Base-by-base conservation (phyloP, 2,797 vertebrate genomes). In the Onychomys leucogaster region DNA sequence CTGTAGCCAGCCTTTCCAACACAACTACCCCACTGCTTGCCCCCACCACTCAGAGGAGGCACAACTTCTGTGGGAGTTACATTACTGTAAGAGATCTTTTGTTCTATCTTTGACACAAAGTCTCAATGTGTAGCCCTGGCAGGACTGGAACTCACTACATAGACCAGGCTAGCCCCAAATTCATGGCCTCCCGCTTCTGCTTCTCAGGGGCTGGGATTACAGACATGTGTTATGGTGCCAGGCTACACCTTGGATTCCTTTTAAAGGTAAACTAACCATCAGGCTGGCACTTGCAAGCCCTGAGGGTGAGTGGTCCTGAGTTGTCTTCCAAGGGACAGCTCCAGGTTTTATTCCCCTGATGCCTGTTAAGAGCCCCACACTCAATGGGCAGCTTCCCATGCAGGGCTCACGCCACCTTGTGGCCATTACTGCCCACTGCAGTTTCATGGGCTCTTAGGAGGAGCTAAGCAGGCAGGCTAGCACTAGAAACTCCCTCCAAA, bases 341-440 rank as follows among this genome's bases (percentile, higher is more conserved):
- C 21, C 43, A 25, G 43, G 63, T n/a, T 86, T 86, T 69, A 86
- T 27, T 29, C 10, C 17, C 8, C 55, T 77, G 43, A 10, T 1
- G 12, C 65, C 41, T 2, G 10, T 46, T 23, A 7, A 10, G 17
- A 32, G 10, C 14, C 5, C 29, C 43, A 49, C 29, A 23, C 34
- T 10, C 55, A 83, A 5, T 7, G 67, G n/a, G 71, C 63, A 61
- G 5, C 57, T 13, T 81, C 83, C 19, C 25, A 34, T 6, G 63
- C 6, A 1, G 49, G 0, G 0, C 29, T 84, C 0, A 2, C 75
- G 2, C 75, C 89, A 37, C 89, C 80, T 55, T 6, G 76, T 80
- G 89, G 65, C 29, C 32, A 5, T 86, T n/a, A 49, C 41, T 88
- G 49, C 23, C 21, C 32, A 46, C 23, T 89, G 96, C 88, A 92